Conservation (phyloP, 1,140 invertebrate species). For the Bombus balteatus region DNA sequence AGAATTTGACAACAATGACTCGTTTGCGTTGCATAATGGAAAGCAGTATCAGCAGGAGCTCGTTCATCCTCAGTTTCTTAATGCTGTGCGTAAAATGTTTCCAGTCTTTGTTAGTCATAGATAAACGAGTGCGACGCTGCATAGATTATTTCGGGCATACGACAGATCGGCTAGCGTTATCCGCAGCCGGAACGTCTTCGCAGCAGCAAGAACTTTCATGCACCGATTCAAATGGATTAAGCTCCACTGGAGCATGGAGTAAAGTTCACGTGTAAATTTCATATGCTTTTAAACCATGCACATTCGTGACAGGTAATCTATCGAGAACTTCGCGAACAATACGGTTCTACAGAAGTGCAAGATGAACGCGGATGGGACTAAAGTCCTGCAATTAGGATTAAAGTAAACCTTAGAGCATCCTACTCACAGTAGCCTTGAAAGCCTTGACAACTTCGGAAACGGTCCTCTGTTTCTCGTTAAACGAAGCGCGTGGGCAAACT, state of each 20-base stretch:
- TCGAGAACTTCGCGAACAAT: neutral
- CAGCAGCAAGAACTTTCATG: neutral
- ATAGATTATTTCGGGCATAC: neutral
- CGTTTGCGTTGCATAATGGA: constrained; percentile 18
- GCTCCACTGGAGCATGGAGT: neutral
- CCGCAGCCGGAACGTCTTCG: neutral
- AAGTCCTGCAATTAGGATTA: neutral
- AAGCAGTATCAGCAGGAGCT: neutral
- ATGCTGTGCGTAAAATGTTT: neutral
- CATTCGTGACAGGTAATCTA: neutral
- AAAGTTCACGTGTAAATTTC: neutral
- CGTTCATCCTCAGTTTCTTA: neutral
- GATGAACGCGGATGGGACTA: neutral
- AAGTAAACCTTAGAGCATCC: neutral
- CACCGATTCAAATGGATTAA: constrained; percentile 8
- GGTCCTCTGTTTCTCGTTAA: neutral
- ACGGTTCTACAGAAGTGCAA: too few species aligned
- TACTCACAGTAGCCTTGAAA: neutral
- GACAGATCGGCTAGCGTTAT: neutral
- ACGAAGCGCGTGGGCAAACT: neutral
- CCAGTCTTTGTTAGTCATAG: neutral
- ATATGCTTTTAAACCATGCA: neutral
- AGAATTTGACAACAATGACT: constrained; percentile 39
- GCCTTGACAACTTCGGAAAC: neutral
- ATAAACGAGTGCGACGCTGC: neutral